Conservation (phyloP, 2,113 vertebrate species). For the Melanerpes aurifrons region DNA sequence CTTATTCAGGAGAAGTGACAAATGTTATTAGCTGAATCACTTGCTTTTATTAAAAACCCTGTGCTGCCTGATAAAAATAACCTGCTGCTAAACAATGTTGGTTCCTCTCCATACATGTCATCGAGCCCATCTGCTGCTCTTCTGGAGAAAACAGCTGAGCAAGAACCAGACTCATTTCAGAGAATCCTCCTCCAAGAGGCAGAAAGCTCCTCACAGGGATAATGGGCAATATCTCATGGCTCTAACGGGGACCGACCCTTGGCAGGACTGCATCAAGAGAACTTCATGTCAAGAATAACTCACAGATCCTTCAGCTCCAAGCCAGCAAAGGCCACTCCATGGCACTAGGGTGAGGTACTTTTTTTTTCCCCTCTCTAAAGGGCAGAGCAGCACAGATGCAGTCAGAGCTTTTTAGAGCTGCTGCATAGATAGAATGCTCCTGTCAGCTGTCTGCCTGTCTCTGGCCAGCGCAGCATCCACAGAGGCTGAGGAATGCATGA, state of each 20-base stretch:
- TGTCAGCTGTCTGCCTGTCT: not conserved
- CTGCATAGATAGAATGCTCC: not conserved
- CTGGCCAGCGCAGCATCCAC: not conserved
- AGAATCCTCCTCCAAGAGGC: not conserved
- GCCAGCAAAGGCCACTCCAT: not conserved
- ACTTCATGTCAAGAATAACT: not conserved
- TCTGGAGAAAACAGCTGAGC: not conserved
- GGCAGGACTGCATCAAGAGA: not conserved
- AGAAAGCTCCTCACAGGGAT: not conserved
- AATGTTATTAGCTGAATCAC: not conserved
- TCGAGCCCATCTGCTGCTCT: constrained; percentile 30
- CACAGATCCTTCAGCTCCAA: not conserved
- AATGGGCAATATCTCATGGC: accelerated
- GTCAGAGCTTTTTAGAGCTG: not conserved
- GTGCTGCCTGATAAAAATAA: constrained; percentile 23
- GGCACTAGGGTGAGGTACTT: accelerated
- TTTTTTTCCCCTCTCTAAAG: accelerated
- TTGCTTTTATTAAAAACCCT: not conserved
- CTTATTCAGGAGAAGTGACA: not conserved
- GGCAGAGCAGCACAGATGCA: not conserved
- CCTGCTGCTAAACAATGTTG: not conserved
- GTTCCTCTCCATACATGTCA: not conserved
- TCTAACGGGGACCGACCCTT: not conserved
- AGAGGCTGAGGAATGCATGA: accelerated
- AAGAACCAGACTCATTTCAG: not conserved